Evolutionary conservation across 2,888 invertebrate genomes (phyloP), one percentile per base, ranked within the genome.

Genomic region (Heliconius erato): DNA sequence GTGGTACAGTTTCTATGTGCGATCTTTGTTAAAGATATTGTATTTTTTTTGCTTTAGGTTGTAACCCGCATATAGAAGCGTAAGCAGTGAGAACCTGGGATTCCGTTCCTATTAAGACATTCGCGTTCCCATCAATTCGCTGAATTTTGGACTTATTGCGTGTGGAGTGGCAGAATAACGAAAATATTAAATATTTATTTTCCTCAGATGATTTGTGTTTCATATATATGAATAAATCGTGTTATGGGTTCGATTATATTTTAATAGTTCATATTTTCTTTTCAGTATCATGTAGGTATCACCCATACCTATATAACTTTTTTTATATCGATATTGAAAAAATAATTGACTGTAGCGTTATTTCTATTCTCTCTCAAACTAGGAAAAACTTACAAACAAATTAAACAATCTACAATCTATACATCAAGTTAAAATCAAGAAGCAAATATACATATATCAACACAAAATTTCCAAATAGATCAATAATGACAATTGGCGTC

Each of bases 401-500:
- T 19, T 63, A n/a, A n/a, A 63, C n/a, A 63, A 59, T 63, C 12
- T 63, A n/a, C 3, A 3, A 11, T 63, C 63, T 63, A n/a, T 11
- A 9, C 3, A 23, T n/a, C 23, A 59, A 11, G 23, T 11, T 23
- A 40, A 1, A 11, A 35, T 23, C 11, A 3, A 40, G 11, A 69
- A 69, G 11, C n/a, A 74, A 49, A 74, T 32, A 23, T 59, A 59
- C 28, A 59, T 28, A 63, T n/a, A 49, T 32, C 23, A 40, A 6
- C 35, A 28, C 16, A 23, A 28, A 54, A 28, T 69, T 35, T 28
- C 40, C n/a, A 80, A 65, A 74, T 40, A 49, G 7, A 82, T 63
- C 44, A 68, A 72, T 28, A 63, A 54, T 74, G 67, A 68, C 68
- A 79, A 79, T 40, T 68, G 74, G 14, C 68, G 35, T 32, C 40